These are phyloP conservation scores for Felis catus DNA, from an alignment of 2,113 vertebrate species.

Conservation along the genomic window DNA sequence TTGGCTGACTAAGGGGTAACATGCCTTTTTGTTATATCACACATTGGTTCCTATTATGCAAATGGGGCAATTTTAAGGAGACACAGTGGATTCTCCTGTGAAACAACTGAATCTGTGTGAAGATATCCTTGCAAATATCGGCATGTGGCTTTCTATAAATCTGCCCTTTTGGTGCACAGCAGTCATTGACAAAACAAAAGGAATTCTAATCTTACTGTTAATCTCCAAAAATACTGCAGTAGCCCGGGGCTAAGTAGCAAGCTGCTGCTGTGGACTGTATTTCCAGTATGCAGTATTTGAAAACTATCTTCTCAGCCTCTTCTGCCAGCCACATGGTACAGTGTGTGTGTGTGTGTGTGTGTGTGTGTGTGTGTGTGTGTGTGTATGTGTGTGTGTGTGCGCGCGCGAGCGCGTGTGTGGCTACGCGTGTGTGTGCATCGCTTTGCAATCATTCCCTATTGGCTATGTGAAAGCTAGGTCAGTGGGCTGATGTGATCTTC, in stretches of 20 bases:
- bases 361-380: background rate
- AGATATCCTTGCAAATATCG: background rate
- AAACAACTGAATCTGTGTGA: background rate
- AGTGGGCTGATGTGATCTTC: conserved; percentile 41
- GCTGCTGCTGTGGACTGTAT: background rate
- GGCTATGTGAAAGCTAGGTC: conserved; percentile 61
- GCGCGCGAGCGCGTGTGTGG: too few species aligned
- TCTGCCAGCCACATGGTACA: background rate
- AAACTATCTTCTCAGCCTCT: background rate
- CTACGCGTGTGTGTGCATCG: background rate
- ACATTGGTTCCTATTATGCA: background rate
- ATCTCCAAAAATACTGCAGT: background rate
- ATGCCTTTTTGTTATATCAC: background rate
- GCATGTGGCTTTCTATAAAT: background rate
- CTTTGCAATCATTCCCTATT: background rate
- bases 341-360: too few species aligned
- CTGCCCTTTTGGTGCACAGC: background rate
- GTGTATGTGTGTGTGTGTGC: background rate
- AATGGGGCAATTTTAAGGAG: background rate
- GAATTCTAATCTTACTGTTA: conserved; percentile 6
- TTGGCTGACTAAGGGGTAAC: background rate
- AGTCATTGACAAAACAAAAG: background rate
- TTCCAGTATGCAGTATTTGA: background rate
- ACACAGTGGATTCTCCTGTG: background rate
- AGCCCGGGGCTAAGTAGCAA: background rate